Percentiles rank a stretch among this genome's conserved stretches.
These are phyloP conservation scores for Ctenosaura bakeri DNA, from an alignment of 2,797 vertebrate species.

Conservation along the genomic window DNA sequence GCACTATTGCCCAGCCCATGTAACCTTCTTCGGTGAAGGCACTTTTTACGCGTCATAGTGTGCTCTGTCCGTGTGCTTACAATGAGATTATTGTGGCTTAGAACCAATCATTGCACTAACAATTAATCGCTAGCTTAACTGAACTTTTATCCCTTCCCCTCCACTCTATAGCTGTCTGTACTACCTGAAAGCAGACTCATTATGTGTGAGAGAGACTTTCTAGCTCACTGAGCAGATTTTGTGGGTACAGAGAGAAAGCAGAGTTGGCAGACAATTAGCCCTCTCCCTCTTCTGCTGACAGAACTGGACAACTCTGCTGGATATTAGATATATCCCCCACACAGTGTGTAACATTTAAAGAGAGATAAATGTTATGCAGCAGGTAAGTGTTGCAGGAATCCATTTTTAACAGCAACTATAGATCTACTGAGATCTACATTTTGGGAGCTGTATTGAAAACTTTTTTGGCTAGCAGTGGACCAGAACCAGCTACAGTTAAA, in stretches of 20 bases:
- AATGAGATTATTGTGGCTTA: not conserved
- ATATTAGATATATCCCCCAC: not conserved
- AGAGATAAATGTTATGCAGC: constrained; percentile 39
- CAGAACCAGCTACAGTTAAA: constrained; percentile 61
- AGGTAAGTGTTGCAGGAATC: constrained; percentile 30
- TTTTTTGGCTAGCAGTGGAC: constrained; percentile 54
- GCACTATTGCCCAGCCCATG: not conserved
- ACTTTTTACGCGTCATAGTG: not conserved
- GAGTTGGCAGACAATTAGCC: not conserved
- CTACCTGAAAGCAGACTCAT: not conserved
- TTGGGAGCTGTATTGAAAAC: constrained; percentile 43
- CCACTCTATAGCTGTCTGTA: not conserved
- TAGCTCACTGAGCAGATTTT: not conserved
- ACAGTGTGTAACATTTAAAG: constrained; percentile 41
- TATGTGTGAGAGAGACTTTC: too few relatives aligned
- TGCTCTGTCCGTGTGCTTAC: not conserved
- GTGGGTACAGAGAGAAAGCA: not conserved
- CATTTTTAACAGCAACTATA: constrained; percentile 40
- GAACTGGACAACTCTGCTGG: not conserved
- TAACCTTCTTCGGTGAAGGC: not conserved
- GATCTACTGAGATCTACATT: constrained; percentile 47
- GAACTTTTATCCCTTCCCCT: not conserved
- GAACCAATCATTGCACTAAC: not conserved
- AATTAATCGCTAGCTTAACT: too few relatives aligned
- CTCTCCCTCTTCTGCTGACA: not conserved